phyloP scores from a whole-genome alignment of 2,797 vertebrate species.

The Chelon auratus region DNA sequence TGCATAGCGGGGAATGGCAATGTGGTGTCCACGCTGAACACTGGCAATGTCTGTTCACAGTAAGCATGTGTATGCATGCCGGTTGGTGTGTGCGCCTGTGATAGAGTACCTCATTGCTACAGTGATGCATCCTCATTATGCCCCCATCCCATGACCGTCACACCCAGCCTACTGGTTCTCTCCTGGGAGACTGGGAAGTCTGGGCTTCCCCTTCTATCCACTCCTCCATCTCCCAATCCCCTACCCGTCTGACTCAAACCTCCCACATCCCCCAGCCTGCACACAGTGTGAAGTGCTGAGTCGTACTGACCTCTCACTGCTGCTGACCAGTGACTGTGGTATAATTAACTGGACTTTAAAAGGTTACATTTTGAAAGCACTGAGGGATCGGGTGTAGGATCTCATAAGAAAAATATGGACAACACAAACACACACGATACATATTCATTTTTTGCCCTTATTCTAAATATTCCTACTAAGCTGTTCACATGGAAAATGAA shows the following conservation, averaged over 20 bases:
- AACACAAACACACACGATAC: neutral
- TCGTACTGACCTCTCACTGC: constrained; percentile 53
- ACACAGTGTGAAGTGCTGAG: constrained; percentile 58
- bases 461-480: too few relatives aligned
- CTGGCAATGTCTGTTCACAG: constrained; percentile 20
- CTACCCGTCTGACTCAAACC: constrained; percentile 37
- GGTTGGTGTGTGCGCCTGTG: constrained; percentile 48
- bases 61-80: constrained; percentile 4
- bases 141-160: constrained; percentile 73
- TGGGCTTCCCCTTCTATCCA: constrained; percentile 67
- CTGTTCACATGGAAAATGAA: too few relatives aligned
- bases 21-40: constrained; percentile 27
- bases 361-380: constrained; percentile 3
- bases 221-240: constrained; percentile 47
- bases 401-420: neutral
- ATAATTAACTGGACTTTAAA: constrained; percentile 26
- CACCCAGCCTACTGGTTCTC: constrained; percentile 67
- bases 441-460: too few relatives aligned
- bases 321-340: constrained; percentile 30
- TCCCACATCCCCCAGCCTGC: constrained; percentile 23
- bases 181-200: constrained; percentile 63
- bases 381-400: neutral
- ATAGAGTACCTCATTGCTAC: constrained; percentile 76
- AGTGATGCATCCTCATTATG: constrained; percentile 85
- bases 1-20: neutral